Evolutionary conservation across 2,113 vertebrate genomes (phyloP).

Genomic region (Acinonyx jubatus): DNA sequence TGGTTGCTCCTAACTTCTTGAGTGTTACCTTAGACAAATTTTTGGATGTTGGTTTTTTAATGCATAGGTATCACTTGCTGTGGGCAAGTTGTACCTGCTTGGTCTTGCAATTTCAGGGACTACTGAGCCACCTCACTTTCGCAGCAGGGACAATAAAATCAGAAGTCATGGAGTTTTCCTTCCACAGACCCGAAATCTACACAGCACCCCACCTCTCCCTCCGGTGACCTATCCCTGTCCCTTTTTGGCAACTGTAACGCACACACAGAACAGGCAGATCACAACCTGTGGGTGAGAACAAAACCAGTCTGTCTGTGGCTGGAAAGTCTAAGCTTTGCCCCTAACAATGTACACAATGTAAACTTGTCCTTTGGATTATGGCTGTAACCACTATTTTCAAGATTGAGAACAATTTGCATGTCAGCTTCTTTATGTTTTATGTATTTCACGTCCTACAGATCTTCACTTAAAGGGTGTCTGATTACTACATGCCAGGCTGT

Average conservation of each 20-base stretch:
- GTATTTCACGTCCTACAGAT: not conserved
- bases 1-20: not conserved
- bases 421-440: not conserved
- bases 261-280: not conserved
- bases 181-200: not conserved
- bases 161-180: not conserved
- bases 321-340: not conserved
- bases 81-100: not conserved
- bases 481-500: not conserved
- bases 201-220: rapidly evolving
- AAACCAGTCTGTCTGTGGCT: not conserved
- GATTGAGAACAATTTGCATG: not conserved
- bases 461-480: not conserved
- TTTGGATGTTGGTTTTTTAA: not conserved
- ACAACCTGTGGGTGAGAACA: not conserved
- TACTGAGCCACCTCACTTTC: not conserved
- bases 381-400: not conserved
- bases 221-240: not conserved
- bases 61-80: not conserved
- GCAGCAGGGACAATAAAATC: not conserved
- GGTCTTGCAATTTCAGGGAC: not conserved
- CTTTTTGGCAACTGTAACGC: not conserved
- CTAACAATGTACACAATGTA: not conserved
- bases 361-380: not conserved
- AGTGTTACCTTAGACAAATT: not conserved